Evolutionary conservation across 2,113 vertebrate genomes (phyloP).

Genomic region (Glaucomys volans): DNA sequence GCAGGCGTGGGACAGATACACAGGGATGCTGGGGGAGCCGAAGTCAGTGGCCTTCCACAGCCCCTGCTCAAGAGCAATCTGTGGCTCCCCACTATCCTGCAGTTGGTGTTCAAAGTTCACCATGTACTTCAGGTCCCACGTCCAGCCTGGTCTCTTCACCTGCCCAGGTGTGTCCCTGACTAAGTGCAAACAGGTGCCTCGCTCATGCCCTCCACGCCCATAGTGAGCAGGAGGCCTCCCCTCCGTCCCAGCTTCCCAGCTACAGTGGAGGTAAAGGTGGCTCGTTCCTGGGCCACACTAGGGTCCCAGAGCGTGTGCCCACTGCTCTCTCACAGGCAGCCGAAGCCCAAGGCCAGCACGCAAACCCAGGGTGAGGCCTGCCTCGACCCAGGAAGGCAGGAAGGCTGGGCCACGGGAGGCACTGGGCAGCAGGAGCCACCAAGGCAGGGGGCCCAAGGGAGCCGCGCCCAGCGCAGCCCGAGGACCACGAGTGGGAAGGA

Average conservation of each 20-base stretch:
- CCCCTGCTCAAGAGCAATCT: neutral
- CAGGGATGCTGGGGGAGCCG: accelerated
- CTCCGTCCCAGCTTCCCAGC: accelerated
- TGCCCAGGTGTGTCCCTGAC: neutral
- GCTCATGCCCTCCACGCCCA: neutral
- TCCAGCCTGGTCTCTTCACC: neutral
- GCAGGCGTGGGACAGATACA: neutral
- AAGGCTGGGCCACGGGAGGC: no score
- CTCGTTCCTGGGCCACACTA: neutral
- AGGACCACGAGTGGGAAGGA: no score
- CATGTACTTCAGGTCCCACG: neutral
- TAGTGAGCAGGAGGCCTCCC: neutral
- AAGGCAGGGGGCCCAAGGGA: no score
- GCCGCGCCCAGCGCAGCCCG: no score
- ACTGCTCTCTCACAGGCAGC: no score
- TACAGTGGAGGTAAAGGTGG: accelerated
- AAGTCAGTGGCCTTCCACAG: neutral
- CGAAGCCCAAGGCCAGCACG: neutral
- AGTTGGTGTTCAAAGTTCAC: neutral
- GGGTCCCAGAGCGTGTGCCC: neutral
- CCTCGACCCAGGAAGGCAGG: no score
- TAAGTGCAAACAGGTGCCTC: neutral
- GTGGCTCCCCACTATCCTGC: neutral
- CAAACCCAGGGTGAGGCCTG: no score
- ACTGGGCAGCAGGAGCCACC: no score